Base-by-base conservation (phyloP, 2,888 invertebrate species). In the Lysandra coridon region DNA sequence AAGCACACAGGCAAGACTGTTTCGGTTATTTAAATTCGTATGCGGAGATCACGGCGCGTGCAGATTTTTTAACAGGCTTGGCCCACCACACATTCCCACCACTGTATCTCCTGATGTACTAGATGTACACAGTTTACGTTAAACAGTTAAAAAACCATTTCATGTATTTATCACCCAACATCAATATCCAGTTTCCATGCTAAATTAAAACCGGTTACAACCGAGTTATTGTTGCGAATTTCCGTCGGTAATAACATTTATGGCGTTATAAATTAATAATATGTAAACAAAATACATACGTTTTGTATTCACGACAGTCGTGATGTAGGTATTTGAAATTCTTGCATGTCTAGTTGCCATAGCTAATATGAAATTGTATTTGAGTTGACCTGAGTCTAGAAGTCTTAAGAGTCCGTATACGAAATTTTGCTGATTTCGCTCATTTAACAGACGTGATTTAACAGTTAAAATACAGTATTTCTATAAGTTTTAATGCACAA, bases 301-400 rank as follows among this genome's bases (percentile, higher is more conserved):
- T 69, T 69, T 69, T 69, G 69, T 69, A 30, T 30, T 69, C 69
- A 33, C 69, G 33, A 69, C 69, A 1, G 10, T 30, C 14, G 69
- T 69, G 33, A 64, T 69, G 69, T 69, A 14, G 69, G 33, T 69
- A 69, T 69, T 14, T 69, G 12, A 69, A 69, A 33, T 69, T 33
- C 33, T 33, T 69, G 12, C 14, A 33, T 69, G 69, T 69, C 33
- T 33, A 33, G 69, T 33, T 69, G 69, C 33, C 53, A 33, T 10
- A 7, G 69, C 33, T 12, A 14, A 69, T 30, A 64, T 64, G 4
- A 64, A 64, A 12, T 30, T n/a, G n/a, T 23, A 23, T 7, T 64
- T 23, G 12, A 53, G 53, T 53, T 14, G 14, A 12, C 30, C 69
- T 23, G 62, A 60, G 17, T n/a, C n/a, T 44, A 7, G 23, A 23